Evolutionary conservation across 2,113 vertebrate genomes (phyloP).

Genomic region (Amphilophus citrinellus): DNA sequence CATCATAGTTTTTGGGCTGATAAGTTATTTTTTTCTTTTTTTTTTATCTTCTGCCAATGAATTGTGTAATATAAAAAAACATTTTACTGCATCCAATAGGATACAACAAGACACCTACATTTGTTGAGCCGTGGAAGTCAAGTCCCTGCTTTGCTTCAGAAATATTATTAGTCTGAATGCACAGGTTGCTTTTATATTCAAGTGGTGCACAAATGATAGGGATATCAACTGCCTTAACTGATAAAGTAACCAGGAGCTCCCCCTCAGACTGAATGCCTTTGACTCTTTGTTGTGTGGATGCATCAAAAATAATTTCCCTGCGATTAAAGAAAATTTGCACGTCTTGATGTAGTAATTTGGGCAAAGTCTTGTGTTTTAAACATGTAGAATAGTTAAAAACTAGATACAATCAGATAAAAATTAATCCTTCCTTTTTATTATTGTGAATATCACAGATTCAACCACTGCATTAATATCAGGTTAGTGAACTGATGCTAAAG

Average conservation of each 20-base stretch:
- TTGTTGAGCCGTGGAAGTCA: conserved; percentile 29
- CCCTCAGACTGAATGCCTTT: no score
- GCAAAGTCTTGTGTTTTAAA: neutral
- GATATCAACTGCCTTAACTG: no score
- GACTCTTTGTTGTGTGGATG: no score
- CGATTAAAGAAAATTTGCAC: no score
- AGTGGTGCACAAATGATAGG: neutral
- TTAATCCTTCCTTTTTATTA: neutral
- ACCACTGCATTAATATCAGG: neutral
- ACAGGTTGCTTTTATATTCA: conserved; percentile 13
- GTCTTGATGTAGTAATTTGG: neutral
- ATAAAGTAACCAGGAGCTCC: no score
- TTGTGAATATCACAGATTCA: neutral
- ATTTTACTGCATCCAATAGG: conserved; percentile 2
- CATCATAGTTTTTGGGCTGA: neutral
- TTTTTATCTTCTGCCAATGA: conserved; percentile 6
- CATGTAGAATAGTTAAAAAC: neutral
- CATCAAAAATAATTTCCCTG: no score
- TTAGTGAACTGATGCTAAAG: neutral
- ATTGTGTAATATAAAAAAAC: neutral
- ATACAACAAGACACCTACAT: conserved; percentile 9
- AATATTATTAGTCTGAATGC: conserved; percentile 47
- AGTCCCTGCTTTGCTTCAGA: conserved; percentile 28
- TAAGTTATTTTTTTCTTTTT: neutral
- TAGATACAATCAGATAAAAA: neutral